Conservation (phyloP, 2,888 invertebrate species). For the Agonopterix heracliana region DNA sequence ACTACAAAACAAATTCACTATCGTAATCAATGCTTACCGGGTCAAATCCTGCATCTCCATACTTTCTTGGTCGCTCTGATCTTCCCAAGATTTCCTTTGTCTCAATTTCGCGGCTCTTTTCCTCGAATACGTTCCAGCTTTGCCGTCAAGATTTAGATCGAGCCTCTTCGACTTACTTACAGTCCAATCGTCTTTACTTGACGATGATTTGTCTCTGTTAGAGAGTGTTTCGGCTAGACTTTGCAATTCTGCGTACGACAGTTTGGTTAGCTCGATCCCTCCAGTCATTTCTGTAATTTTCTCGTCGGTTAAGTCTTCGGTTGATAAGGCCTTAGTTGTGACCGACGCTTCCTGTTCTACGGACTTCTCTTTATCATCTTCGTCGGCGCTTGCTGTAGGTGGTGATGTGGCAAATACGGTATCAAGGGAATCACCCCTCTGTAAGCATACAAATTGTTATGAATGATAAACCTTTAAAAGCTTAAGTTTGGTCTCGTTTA, state of each 20-base stretch:
- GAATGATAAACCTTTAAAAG: no score
- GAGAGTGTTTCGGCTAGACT: conserved; percentile 62
- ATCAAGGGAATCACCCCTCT: conserved; percentile 82
- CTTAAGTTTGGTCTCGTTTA: no score
- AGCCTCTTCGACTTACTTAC: conserved; percentile 60
- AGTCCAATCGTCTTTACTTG: conserved; percentile 65
- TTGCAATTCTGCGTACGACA: conserved; percentile 63
- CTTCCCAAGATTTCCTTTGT: conserved; percentile 82
- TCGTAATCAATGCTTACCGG: conserved; percentile 31
- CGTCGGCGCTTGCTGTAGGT: conserved; percentile 54
- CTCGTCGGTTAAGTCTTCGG: conserved; percentile 54
- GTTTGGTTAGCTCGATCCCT: conserved; percentile 58
- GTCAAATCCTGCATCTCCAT: conserved; percentile 81
- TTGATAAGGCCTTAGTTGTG: not conserved
- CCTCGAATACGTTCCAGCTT: conserved; percentile 70
- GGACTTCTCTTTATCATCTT: conserved; percentile 37
- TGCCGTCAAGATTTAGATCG: conserved; percentile 63
- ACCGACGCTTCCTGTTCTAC: conserved; percentile 16
- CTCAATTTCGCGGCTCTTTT: conserved; percentile 64
- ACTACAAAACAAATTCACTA: no score
- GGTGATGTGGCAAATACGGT: conserved; percentile 81
- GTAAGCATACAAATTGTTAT: conserved; percentile 20
- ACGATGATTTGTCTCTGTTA: conserved; percentile 57
- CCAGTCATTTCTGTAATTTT: conserved; percentile 58
- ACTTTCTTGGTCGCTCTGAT: conserved; percentile 81